Conservation (phyloP, 2,888 invertebrate genomes). For the Danaus chrysippus region DNA sequence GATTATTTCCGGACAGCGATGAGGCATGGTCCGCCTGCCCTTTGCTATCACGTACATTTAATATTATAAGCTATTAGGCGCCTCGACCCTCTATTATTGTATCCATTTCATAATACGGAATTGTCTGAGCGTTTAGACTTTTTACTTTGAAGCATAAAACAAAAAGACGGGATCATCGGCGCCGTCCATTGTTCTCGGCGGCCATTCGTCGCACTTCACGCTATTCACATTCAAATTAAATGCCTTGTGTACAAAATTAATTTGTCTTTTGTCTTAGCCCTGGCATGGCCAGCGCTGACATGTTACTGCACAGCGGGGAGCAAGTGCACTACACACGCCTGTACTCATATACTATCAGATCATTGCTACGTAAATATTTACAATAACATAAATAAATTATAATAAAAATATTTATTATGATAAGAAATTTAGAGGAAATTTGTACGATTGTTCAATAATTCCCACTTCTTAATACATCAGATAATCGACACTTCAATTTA, state of each 20-base stretch:
- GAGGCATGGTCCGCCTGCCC: constrained; percentile 36
- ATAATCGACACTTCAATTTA: constrained; percentile 64
- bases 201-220: constrained; percentile 79
- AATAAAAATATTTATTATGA: too few species aligned
- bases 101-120: constrained; percentile 78
- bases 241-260: constrained; percentile 78
- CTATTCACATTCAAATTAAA: constrained; percentile 80
- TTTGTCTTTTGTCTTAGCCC: constrained; percentile 78
- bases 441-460: constrained; percentile 43
- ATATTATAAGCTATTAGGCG: constrained; percentile 77
- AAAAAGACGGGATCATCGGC: constrained; percentile 72
- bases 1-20: constrained; percentile 55
- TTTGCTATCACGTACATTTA: constrained; percentile 69
- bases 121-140: constrained; percentile 73
- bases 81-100: constrained; percentile 72
- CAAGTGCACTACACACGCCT: constrained; percentile 13
- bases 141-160: constrained; percentile 71
- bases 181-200: constrained; percentile 75
- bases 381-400: too few species aligned
- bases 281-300: constrained; percentile 55
- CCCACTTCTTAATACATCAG: constrained; percentile 47
- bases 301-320: constrained; percentile 66
- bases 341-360: constrained; percentile 8
- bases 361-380: not conserved
- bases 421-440: too few species aligned